Conservation (phyloP, 2,113 vertebrate genomes). For the Puffinus mauretanicus region DNA sequence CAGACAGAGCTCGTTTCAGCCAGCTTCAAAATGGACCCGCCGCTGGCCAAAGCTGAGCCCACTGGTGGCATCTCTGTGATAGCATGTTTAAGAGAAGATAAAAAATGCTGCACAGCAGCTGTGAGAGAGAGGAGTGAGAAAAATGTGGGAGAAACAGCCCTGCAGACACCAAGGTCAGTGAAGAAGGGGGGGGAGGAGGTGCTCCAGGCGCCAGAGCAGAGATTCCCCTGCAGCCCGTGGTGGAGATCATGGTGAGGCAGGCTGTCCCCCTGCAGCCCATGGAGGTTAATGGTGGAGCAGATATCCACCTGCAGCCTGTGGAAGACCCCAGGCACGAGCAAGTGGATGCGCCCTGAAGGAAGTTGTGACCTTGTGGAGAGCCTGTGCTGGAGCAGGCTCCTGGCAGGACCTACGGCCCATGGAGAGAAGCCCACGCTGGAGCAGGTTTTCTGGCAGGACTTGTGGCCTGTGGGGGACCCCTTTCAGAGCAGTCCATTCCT, state of each 20-base stretch:
- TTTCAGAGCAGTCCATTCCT: neutral
- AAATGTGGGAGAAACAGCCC: neutral
- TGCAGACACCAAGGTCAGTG: neutral
- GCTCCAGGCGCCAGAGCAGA: neutral
- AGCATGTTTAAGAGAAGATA: neutral
- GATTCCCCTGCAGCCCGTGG: neutral
- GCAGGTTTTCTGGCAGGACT: neutral
- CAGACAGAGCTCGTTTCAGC: neutral
- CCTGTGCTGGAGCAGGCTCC: neutral
- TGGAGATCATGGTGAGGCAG: neutral
- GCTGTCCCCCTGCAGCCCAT: neutral
- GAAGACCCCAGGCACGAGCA: rapidly evolving
- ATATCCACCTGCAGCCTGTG: rapidly evolving
- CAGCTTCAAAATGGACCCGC: neutral
- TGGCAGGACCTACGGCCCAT: neutral
- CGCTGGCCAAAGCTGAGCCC: neutral
- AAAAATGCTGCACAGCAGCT: neutral
- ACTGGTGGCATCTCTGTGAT: neutral
- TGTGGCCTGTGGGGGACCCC: neutral
- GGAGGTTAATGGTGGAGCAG: neutral
- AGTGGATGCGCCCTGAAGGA: neutral
- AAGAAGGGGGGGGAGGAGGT: neutral
- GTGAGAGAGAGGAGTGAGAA: neutral
- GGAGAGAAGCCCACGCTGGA: neutral
- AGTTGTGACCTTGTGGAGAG: rapidly evolving